A percentile compares a stretch with the other conserved stretches of the same genome.
Conservation (phyloP, 2,797 vertebrate species). For the Macrochelys suwanniensis region DNA sequence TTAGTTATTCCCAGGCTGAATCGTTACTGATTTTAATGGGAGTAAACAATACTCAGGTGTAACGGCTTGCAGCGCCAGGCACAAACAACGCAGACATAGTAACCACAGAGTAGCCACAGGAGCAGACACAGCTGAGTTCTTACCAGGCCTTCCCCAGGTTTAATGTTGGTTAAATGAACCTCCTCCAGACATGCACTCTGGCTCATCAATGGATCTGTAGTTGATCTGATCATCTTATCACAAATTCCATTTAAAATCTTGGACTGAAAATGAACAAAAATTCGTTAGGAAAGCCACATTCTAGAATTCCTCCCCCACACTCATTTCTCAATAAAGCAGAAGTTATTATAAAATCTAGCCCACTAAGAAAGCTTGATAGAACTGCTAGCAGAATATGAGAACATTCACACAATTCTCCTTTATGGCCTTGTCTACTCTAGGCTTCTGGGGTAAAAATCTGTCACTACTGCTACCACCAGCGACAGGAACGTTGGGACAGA, state of each 20-base stretch:
- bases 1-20: not conserved
- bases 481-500: not conserved
- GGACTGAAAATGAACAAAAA: constrained; percentile 81
- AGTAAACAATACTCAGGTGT: not conserved
- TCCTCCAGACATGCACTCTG: constrained; percentile 90
- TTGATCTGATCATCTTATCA: constrained; percentile 87
- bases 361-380: not conserved
- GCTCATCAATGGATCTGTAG: constrained; percentile 87
- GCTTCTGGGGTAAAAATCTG: not conserved
- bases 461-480: not conserved
- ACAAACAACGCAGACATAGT: not conserved
- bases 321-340: not conserved
- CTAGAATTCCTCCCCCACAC: not conserved
- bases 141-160: constrained; percentile 93
- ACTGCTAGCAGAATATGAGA: not conserved
- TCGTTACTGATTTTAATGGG: not conserved
- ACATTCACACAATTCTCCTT: not conserved
- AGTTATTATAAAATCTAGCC: not conserved
- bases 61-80: not conserved
- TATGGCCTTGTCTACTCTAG: not conserved
- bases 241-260: constrained; percentile 91
- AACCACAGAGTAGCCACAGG: not conserved
- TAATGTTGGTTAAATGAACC: constrained; percentile 89
- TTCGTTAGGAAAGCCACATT: not conserved
- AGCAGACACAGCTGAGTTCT: constrained; percentile 58